Conservation (phyloP, 2,888 invertebrate genomes). For the Lycocerus yunnanus region DNA sequence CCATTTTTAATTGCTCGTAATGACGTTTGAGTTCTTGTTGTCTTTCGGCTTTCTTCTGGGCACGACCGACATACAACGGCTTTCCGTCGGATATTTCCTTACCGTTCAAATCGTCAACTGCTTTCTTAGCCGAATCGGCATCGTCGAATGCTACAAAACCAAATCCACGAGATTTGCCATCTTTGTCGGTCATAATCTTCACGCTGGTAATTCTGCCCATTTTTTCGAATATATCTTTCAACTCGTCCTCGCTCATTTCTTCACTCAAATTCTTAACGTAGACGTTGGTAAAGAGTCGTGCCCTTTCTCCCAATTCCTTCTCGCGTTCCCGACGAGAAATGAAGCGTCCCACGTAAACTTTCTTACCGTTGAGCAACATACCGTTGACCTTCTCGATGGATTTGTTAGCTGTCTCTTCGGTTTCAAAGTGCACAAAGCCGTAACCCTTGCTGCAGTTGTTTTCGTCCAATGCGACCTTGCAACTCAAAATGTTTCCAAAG, state of each 20-base stretch:
- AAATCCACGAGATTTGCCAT: constrained; percentile 94
- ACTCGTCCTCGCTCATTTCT: constrained; percentile 87
- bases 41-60: constrained; percentile 98
- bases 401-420: constrained; percentile 95
- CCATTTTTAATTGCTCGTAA: constrained; percentile 94
- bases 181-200: constrained; percentile 91
- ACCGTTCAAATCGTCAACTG: constrained; percentile 87
- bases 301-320: constrained; percentile 96
- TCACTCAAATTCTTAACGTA: constrained; percentile 99
- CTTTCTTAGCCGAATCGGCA: constrained; percentile 92
- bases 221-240: constrained; percentile 88
- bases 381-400: constrained; percentile 95
- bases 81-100: constrained; percentile 81
- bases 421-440: constrained; percentile 98
- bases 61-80: constrained; percentile 92
- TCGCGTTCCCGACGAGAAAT: constrained; percentile 97
- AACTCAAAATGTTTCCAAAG: constrained; percentile 98
- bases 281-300: constrained; percentile 96
- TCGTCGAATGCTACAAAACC: constrained; percentile 99
- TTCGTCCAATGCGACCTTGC: constrained; percentile 97
- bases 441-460: constrained; percentile 94
- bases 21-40: constrained; percentile 95
- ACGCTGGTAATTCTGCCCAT: constrained; percentile 92
- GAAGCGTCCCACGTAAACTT: constrained; percentile 97
- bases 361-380: constrained; percentile 98